Conservation (phyloP, 2,113 vertebrate genomes). For the Fulmarus glacialis region DNA sequence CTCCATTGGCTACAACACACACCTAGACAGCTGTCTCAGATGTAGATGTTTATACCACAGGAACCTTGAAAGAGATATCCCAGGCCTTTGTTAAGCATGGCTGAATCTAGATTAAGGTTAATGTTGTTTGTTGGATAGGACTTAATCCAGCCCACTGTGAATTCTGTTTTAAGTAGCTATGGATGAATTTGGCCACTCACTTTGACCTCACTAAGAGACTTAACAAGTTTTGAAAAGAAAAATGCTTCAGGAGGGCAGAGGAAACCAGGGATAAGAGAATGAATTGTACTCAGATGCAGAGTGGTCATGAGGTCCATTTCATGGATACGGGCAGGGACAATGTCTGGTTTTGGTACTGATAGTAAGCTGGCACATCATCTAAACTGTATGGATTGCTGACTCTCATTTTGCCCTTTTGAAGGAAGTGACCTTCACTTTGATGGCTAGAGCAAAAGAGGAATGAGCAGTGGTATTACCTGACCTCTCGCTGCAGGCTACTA, state of each 20-base stretch:
- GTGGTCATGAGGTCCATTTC: not conserved
- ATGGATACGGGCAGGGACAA: accelerated
- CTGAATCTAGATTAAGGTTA: not conserved
- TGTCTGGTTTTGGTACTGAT: not conserved
- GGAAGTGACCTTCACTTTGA: not conserved
- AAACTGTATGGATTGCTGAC: not conserved
- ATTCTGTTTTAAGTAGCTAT: not conserved
- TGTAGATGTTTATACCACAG: not conserved
- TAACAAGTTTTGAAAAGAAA: not conserved
- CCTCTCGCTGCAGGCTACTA: not conserved
- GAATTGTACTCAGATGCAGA: not conserved
- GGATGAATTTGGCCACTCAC: not conserved
- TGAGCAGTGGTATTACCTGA: not conserved
- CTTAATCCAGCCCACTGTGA: not conserved
- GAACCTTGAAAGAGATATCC: not conserved
- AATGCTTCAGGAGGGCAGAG: not conserved
- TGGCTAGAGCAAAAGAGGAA: not conserved
- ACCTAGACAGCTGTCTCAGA: not conserved
- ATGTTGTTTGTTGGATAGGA: not conserved
- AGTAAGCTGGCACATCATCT: not conserved
- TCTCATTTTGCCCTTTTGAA: not conserved
- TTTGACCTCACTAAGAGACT: not conserved
- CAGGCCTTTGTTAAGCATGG: not conserved
- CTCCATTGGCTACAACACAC: not conserved
- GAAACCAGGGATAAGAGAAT: not conserved